These are phyloP conservation scores for Athene noctua DNA, from an alignment of 2,113 vertebrate genomes.

Conservation along the genomic window DNA sequence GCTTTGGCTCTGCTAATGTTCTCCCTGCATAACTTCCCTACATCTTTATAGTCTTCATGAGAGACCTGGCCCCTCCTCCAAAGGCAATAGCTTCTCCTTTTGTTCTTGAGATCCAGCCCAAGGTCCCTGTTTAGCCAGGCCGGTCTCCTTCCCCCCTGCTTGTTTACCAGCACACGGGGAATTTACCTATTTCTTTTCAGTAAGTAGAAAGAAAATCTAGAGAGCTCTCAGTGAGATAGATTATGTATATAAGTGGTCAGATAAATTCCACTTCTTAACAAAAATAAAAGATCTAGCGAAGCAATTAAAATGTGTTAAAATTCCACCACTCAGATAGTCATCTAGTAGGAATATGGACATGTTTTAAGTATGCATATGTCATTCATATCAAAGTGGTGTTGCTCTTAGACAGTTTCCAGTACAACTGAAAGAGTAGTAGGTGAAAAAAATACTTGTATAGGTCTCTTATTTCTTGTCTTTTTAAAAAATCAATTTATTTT, in stretches of 20 bases:
- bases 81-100: no score
- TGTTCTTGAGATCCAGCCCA: no score
- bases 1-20: no score
- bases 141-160: no score
- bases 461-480: constrained; percentile 18
- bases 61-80: no score
- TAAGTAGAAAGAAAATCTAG: not conserved
- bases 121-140: no score
- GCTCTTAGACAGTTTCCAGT: not conserved
- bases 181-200: not conserved
- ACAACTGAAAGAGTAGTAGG: not conserved
- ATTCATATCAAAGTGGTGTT: not conserved
- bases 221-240: not conserved
- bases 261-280: not conserved
- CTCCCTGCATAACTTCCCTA: no score
- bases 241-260: not conserved
- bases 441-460: not conserved
- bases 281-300: not conserved
- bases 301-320: not conserved
- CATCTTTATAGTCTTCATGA: no score
- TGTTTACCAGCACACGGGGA: no score
- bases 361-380: not conserved
- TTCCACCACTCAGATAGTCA: not conserved
- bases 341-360: not conserved
- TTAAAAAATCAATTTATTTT: constrained; percentile 54